Percentiles rank a stretch among this genome's conserved stretches.
Evolutionary conservation across 1,140 invertebrate species (phyloP).

Genomic region (Nasonia giraulti): DNA sequence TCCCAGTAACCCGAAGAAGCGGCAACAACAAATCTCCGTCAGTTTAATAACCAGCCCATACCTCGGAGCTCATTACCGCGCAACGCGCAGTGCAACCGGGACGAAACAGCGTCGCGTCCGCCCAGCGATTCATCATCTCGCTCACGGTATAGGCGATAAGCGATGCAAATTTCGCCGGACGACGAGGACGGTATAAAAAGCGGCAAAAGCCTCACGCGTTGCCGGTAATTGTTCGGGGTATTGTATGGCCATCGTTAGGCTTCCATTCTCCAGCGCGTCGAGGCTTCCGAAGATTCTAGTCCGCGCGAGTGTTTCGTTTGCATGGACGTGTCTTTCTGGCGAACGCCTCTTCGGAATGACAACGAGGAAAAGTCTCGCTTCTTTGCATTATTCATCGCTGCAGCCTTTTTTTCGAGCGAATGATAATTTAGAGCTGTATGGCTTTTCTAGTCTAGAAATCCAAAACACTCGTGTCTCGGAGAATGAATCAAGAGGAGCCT

Average conservation of each 20-base stretch:
- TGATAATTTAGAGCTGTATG: no score
- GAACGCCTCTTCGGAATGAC: slow-evolving; percentile 7
- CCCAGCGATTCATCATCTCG: background rate
- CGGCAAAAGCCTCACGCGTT: background rate
- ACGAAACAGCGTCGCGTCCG: background rate
- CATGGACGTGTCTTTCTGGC: background rate
- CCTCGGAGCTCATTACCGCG: background rate
- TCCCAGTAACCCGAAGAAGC: background rate
- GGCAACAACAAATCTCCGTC: slow-evolving; percentile 12
- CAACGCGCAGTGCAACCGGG: background rate
- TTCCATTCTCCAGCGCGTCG: background rate
- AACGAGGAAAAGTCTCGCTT: background rate
- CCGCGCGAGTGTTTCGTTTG: slow-evolving; percentile 13
- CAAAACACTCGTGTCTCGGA: no score
- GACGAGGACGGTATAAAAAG: background rate
- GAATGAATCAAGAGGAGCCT: background rate
- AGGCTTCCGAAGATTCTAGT: background rate
- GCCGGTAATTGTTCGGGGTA: background rate
- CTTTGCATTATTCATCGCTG: slow-evolving; percentile 6
- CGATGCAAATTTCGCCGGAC: slow-evolving; percentile 1
- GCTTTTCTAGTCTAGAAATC: no score
- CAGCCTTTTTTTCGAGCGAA: background rate
- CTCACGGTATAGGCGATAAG: background rate
- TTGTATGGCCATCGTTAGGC: slow-evolving; percentile 16
- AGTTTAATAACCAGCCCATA: slow-evolving; percentile 8